These are phyloP conservation scores for Pungitius pungitius DNA, from an alignment of 2,113 vertebrate species.

Conservation along the genomic window DNA sequence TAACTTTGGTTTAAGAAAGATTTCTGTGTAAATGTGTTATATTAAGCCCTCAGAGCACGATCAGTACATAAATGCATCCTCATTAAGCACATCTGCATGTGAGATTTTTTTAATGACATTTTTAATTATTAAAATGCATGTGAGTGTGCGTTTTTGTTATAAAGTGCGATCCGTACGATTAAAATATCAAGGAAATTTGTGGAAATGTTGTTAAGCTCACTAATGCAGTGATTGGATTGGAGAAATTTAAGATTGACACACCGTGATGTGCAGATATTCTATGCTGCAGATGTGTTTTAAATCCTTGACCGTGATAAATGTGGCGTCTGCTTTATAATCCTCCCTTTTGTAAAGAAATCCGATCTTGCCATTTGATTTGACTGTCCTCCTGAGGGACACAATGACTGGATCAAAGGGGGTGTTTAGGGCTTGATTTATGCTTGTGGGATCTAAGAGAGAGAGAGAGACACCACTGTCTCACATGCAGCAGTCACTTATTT, in stretches of 20 bases:
- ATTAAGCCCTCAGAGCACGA: constrained; percentile 22
- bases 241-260: constrained; percentile 34
- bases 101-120: constrained; percentile 22
- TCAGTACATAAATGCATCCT: constrained; percentile 7
- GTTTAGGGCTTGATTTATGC: constrained; percentile 82
- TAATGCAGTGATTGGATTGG: constrained; percentile 23
- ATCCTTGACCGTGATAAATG: constrained; percentile 57
- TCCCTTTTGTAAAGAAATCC: constrained; percentile 74
- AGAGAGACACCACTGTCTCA: constrained; percentile 73
- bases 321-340: constrained; percentile 70
- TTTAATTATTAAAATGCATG: constrained; percentile 33
- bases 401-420: constrained; percentile 82
- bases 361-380: constrained; percentile 76
- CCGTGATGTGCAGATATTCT: constrained; percentile 57
- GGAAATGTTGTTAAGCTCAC: constrained; percentile 20
- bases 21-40: constrained; percentile 32
- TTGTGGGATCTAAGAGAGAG: constrained; percentile 78
- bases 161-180: constrained; percentile 16
- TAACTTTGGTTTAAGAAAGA: constrained; percentile 25
- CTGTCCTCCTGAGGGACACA: constrained; percentile 76
- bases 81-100: constrained; percentile 42
- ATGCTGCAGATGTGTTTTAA: constrained; percentile 60
- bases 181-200: constrained; percentile 38
- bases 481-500: constrained; percentile 74
- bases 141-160: not conserved